Conservation (phyloP, 2,113 vertebrate genomes). For the Eubucco bourcierii region DNA sequence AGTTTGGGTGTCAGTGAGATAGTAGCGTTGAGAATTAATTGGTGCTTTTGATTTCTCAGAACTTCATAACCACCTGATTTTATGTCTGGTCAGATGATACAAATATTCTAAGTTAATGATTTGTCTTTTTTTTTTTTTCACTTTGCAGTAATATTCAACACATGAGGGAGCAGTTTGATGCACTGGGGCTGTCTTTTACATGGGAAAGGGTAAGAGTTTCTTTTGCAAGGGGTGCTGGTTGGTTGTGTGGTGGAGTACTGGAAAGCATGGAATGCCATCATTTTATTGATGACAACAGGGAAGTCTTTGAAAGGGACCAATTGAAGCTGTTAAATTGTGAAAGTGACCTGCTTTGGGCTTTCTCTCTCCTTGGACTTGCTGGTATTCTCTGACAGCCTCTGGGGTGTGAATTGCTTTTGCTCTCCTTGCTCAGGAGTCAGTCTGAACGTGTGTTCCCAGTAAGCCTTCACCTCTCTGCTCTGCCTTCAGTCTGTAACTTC, state of each 20-base stretch:
- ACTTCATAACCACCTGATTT: background rate
- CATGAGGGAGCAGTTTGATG: slow-evolving; percentile 91
- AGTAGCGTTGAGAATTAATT: background rate
- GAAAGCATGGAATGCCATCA: background rate
- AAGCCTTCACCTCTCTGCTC: background rate
- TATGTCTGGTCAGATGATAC: background rate
- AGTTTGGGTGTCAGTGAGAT: background rate
- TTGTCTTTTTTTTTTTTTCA: background rate
- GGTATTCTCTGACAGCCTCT: background rate
- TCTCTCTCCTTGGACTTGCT: background rate
- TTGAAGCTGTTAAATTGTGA: background rate
- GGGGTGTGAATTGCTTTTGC: background rate
- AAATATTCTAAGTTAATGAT: background rate
- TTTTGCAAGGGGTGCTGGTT: background rate
- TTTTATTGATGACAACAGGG: background rate
- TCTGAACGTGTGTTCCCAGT: background rate
- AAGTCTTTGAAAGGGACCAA: background rate
- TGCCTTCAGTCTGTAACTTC: background rate
- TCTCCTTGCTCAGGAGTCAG: background rate
- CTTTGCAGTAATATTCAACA: slow-evolving; percentile 88
- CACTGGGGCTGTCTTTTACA: slow-evolving; percentile 90
- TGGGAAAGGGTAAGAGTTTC: slow-evolving; percentile 90
- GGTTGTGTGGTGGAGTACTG: background rate
- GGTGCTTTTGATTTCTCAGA: background rate
- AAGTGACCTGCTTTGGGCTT: background rate